Evolutionary conservation across 2,888 invertebrate species (phyloP), one percentile per base, ranked within the genome.

Genomic region (Hydropsyche betteni): DNA sequence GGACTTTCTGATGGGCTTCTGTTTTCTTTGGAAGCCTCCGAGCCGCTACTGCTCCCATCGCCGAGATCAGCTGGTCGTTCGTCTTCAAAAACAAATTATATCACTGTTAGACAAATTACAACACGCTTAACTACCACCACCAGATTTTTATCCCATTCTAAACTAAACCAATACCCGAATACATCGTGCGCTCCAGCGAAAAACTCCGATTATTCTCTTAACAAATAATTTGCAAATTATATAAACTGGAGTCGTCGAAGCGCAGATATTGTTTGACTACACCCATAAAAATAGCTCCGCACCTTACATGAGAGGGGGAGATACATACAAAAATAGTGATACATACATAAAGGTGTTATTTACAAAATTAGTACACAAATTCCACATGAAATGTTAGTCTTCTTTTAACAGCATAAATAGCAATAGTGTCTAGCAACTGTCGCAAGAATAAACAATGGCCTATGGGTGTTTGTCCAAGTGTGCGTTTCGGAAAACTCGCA

Each of bases 31-130:
- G 81, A 81, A 78, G 81, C 80, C 74, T 84, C 84, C 53, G 83
- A 81, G 80, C 82, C 82, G 80, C 80, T 81, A 80, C 82, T 80
- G 76, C 81, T 80, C 79, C 81, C 83, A 75, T 81, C 75, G 81
- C 81, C 74, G 80, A 81, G 74, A 80, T 81, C 77, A 79, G 80
- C 61, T 78, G 80, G 79, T 79, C 78, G 78, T 55, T 76, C 79
- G 77, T 80, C 80, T 80, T 80, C 79, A 76, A 72, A 79, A 44
- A 44, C 10, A 44, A 44, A 44, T 44, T 44, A 44, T 44, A 8
- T 76, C 77, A 75, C 76, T 68, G 73, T 78, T 78, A 77, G 75
- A 58, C 68, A 77, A 72, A 24, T 50, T 4, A 24, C 34, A 74
- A 70, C 76, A 50, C 58, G 44, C 74, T 70, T 77, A 76, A 61